Percentiles rank a stretch among this genome's conserved stretches.
phyloP scores from a whole-genome alignment of 1,140 invertebrate species.

The Myzus persicae region DNA sequence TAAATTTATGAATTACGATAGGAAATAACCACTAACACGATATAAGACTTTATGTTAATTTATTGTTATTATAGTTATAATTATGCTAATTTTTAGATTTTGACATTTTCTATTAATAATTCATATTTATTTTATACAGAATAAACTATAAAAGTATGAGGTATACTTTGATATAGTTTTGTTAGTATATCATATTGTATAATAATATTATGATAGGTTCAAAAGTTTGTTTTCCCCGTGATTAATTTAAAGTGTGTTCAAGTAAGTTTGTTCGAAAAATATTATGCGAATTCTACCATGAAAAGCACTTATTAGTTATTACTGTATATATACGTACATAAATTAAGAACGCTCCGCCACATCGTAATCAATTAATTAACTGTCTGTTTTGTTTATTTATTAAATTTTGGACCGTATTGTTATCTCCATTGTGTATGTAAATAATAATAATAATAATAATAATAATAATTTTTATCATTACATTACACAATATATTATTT shows the following conservation, averaged over 20 bases:
- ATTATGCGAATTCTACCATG: not conserved
- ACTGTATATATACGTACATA: not conserved
- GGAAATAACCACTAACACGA: not conserved
- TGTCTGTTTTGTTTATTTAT: slow-evolving; percentile 6
- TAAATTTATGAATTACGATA: not conserved
- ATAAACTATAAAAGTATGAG: not conserved
- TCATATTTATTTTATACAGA: not conserved
- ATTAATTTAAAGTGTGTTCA: slow-evolving; percentile 35
- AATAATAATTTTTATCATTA: not conserved
- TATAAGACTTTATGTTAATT: not conserved
- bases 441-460: not conserved
- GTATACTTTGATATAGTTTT: not conserved
- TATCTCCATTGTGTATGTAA: not conserved
- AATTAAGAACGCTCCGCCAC: slow-evolving; percentile 5
- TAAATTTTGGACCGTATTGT: not conserved
- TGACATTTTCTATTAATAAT: not conserved
- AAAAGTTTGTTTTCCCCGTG: slow-evolving; percentile 18
- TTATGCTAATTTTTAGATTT: not conserved
- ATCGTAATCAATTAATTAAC: slow-evolving; percentile 19
- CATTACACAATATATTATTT: not conserved
- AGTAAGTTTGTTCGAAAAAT: slow-evolving; percentile 38
- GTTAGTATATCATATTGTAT: not conserved
- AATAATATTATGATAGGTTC: not conserved
- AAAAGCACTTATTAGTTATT: slow-evolving; percentile 3
- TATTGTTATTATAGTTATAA: not conserved